These are phyloP conservation scores for Ryuthela nishihirai DNA, from an alignment of 2,888 invertebrate genomes.

Conservation along the genomic window DNA sequence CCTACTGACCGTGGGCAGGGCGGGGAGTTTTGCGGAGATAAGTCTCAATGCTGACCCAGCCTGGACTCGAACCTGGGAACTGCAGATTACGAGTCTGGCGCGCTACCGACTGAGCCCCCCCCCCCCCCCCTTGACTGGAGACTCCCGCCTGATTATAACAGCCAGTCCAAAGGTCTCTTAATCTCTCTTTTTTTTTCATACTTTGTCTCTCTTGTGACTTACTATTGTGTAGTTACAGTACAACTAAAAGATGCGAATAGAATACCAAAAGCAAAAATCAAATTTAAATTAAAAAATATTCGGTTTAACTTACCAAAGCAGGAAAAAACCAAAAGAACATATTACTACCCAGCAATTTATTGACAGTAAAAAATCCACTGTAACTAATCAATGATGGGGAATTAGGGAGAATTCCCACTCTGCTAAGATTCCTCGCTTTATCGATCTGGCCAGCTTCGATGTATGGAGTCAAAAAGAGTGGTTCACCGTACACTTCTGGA, in stretches of 20 bases:
- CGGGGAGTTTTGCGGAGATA: too few relatives aligned
- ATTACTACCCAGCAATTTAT: slow-evolving; percentile 70
- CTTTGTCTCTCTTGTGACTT: background rate
- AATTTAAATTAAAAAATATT: background rate
- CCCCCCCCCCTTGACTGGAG: too few relatives aligned
- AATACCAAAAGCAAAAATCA: background rate
- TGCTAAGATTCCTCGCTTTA: slow-evolving; percentile 57
- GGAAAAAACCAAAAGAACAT: slow-evolving; percentile 92
- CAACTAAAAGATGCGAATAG: background rate
- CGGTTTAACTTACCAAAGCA: slow-evolving; percentile 55
- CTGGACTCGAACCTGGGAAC: too few relatives aligned
- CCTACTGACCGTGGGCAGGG: too few relatives aligned
- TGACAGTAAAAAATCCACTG: slow-evolving; percentile 79
- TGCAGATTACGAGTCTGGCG: too few relatives aligned
- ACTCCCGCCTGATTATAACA: too few relatives aligned
- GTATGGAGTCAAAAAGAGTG: slow-evolving; percentile 70
- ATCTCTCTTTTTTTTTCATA: too few relatives aligned
- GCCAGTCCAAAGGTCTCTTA: too few relatives aligned
- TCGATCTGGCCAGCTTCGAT: slow-evolving; percentile 67
- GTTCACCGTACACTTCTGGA: too few relatives aligned
- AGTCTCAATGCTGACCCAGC: too few relatives aligned
- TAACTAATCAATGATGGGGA: slow-evolving; percentile 61
- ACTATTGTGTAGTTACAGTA: background rate
- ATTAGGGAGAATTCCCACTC: slow-evolving; percentile 45
- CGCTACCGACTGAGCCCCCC: too few relatives aligned